Evolutionary conservation across 2,888 invertebrate genomes (phyloP), one percentile per base, ranked within the genome.

Genomic region (Orthosia gracilis): DNA sequence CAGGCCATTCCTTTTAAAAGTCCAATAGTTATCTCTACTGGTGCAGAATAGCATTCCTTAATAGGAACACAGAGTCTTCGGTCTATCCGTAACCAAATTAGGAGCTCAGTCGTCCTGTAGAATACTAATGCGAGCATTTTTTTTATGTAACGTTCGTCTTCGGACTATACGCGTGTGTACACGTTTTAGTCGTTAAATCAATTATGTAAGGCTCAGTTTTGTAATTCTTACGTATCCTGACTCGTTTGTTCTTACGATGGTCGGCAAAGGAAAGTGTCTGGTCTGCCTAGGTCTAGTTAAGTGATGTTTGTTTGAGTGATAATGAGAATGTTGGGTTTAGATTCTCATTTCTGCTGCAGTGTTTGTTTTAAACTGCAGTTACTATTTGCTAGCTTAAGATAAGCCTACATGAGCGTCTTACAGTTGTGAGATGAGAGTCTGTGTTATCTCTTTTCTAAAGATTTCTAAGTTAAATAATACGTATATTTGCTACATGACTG

Each of bases 51-150:
- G 79, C 84, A 64, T 67, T 66, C 87, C 85, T 52, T 87, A 83
- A 73, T 74, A 57, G 76, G 82, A 55, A 69, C 66, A 78, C 67
- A 63, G 70, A 82, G 85, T 78, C 78, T 81, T 63, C 77, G 76
- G 84, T 83, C 85, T 87, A 85, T 86, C 80, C 75, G 81, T 78
- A 74, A 76, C 92, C 92, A 89, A 92, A 92, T 92, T 91, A 88
- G 93, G 92, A 85, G 78, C 87, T 83, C 78, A 84, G 74, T 87
- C 85, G 88, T 88, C 80, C 80, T 80, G 45, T 73, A 66, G 92
- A 87, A 91, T 92, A 91, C 89, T 85, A 91, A 93, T 86, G 85
- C 61, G 70, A 58, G n/a, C 40, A 17, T 23, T 65, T 86, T 84
- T 87, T 89, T 90, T 88, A 88, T 87, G 85, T 90, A 89, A 88